Percentiles rank a stretch among this genome's conserved stretches.
Evolutionary conservation across 2,888 invertebrate genomes (phyloP).

Genomic region (Amphipoea lucens): DNA sequence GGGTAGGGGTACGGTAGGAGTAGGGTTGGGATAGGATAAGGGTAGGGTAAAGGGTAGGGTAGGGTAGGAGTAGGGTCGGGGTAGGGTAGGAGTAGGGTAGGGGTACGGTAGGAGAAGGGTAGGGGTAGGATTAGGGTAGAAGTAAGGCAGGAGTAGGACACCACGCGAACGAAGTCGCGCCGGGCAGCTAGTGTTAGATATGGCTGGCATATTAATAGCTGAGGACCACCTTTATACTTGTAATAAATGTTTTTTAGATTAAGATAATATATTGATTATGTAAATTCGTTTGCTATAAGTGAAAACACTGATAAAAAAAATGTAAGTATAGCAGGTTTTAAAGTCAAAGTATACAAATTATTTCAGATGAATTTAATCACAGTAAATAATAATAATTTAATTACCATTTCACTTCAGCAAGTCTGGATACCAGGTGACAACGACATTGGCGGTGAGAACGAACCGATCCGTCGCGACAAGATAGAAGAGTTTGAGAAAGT

Average conservation of each 20-base stretch:
- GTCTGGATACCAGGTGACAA: conserved; percentile 98
- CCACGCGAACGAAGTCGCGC: too few relatives aligned
- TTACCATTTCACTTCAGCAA: conserved; percentile 88
- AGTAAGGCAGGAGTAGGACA: too few relatives aligned
- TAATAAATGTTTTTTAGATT: neutral
- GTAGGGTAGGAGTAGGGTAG: too few relatives aligned
- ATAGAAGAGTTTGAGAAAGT: conserved; percentile 93
- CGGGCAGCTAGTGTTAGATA: too few relatives aligned
- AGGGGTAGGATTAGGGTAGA: too few relatives aligned
- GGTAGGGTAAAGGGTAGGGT: too few relatives aligned
- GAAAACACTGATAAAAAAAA: neutral
- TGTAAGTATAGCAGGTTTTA: too few relatives aligned
- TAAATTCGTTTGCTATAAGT: neutral
- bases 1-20: too few relatives aligned
- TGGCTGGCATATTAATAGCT: neutral
- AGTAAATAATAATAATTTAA: neutral
- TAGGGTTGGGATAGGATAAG: too few relatives aligned
- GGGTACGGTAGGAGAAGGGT: too few relatives aligned
- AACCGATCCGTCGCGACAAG: conserved; percentile 92
- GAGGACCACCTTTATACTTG: neutral
- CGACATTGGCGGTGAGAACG: conserved; percentile 98
- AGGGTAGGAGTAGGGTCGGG: too few relatives aligned
- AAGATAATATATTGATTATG: neutral
- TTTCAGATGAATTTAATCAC: neutral
- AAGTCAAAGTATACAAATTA: neutral